Evolutionary conservation across 2,797 vertebrate species (phyloP).

Genomic region (Halcyon leucocephala): DNA sequence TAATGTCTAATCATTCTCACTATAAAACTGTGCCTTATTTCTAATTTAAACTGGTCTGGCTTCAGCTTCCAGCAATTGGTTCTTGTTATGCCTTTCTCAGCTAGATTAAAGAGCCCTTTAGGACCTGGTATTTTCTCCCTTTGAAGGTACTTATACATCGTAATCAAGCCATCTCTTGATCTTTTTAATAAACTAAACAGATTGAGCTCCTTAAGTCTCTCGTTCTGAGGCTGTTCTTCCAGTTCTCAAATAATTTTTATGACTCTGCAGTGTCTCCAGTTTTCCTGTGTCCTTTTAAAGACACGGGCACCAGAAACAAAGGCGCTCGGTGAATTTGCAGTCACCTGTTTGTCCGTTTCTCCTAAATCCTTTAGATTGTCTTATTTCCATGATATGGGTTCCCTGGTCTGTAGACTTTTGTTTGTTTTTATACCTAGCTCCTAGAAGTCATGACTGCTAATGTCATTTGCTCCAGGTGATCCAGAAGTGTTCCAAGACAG

Average conservation of each 20-base stretch:
- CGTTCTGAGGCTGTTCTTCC: conserved; percentile 29
- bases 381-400: not conserved
- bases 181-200: conserved; percentile 75
- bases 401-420: not conserved
- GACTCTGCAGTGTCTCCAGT: not conserved
- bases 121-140: conserved; percentile 73
- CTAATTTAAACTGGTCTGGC: conserved; percentile 69
- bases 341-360: not conserved
- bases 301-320: not conserved
- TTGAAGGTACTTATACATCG: conserved; percentile 66
- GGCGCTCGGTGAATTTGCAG: not conserved
- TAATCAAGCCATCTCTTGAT: conserved; percentile 73
- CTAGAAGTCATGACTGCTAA: not conserved
- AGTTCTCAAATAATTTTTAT: conserved; percentile 60
- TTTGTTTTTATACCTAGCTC: not conserved
- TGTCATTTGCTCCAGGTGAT: not conserved
- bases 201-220: conserved; percentile 58
- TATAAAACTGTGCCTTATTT: conserved; percentile 69
- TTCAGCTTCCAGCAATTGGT: conserved; percentile 70
- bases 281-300: conserved; percentile 39
- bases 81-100: conserved; percentile 69
- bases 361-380: not conserved
- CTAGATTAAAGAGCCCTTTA: conserved; percentile 73
- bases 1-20: conserved; percentile 65
- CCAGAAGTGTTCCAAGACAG: not conserved